A percentile compares a stretch with the other conserved stretches of the same genome.
Conservation (phyloP, 2,113 vertebrate genomes). For the Coracopsis vasa region DNA sequence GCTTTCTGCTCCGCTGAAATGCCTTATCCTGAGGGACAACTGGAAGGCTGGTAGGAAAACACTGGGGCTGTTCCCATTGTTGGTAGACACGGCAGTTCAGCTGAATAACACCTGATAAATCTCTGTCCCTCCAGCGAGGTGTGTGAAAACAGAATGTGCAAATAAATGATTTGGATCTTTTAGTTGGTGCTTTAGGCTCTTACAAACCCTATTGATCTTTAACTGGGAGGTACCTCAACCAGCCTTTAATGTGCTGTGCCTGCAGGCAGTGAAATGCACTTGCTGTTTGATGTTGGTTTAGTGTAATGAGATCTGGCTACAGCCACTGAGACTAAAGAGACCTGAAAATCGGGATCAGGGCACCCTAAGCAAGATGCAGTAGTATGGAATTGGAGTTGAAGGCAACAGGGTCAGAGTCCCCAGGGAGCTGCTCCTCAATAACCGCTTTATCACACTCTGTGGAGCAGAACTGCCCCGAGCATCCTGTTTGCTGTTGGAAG, state of each 20-base stretch:
- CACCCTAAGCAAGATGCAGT: neutral
- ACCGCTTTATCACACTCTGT: neutral
- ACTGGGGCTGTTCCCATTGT: neutral
- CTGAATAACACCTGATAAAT: neutral
- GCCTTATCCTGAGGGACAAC: neutral
- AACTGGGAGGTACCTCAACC: neutral
- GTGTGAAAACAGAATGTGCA: neutral
- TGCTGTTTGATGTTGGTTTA: neutral
- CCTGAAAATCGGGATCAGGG: neutral
- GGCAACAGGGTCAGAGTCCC: neutral
- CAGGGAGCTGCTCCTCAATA: neutral
- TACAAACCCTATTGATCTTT: neutral
- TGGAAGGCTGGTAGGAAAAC: neutral
- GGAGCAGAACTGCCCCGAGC: neutral
- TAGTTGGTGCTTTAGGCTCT: neutral
- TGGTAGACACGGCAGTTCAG: neutral
- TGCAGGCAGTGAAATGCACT: neutral
- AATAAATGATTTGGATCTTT: constrained; percentile 11
- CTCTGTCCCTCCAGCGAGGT: neutral
- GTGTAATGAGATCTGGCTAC: neutral
- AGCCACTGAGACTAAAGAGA: neutral
- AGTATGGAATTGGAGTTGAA: neutral
- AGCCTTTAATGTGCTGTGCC: neutral
- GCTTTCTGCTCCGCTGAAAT: neutral
- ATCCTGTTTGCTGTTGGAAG: neutral